Conservation (phyloP, 35 echinoderm and acorn worm species). For the Apostichopus japonicus region DNA sequence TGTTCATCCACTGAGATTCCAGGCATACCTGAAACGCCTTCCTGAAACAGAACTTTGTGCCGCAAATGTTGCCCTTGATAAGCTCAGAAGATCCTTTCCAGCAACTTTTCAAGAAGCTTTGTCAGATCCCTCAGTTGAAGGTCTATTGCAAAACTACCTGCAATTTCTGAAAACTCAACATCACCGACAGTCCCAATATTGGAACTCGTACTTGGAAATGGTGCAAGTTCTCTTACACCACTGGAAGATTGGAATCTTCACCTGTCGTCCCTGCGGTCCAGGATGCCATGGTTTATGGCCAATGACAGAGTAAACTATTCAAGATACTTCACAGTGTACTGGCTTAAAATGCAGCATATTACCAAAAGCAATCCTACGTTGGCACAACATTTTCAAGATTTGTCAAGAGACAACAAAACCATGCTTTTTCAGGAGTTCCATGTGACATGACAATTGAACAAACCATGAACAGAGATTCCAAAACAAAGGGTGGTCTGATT, state of each 20-base stretch:
- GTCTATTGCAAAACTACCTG: too few species aligned
- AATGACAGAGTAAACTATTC: constrained; percentile 59
- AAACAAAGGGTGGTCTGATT: constrained; percentile 69
- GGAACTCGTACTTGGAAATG: constrained; percentile 41
- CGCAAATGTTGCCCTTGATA: too few species aligned
- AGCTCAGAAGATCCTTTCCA: too few species aligned
- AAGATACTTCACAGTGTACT: constrained; percentile 62
- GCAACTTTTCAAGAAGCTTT: too few species aligned
- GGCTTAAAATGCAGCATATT: constrained; percentile 51
- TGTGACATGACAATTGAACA: constrained; percentile 73
- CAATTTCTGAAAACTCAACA: background rate
- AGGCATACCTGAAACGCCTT: background rate
- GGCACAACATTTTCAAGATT: constrained; percentile 52
- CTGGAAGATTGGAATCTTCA: constrained; percentile 55
- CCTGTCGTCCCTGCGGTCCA: background rate
- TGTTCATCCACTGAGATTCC: background rate
- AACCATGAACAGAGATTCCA: constrained; percentile 65
- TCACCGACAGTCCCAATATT: background rate
- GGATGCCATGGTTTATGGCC: constrained; percentile 65
- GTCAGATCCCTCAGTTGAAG: too few species aligned
- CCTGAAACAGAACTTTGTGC: background rate
- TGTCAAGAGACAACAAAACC: constrained; percentile 28
- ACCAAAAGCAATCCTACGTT: background rate
- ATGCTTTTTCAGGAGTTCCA: constrained; percentile 55
- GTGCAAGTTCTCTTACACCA: constrained; percentile 4